Base-by-base conservation (phyloP, 2,888 invertebrate genomes). In the Eurytoma californica region DNA sequence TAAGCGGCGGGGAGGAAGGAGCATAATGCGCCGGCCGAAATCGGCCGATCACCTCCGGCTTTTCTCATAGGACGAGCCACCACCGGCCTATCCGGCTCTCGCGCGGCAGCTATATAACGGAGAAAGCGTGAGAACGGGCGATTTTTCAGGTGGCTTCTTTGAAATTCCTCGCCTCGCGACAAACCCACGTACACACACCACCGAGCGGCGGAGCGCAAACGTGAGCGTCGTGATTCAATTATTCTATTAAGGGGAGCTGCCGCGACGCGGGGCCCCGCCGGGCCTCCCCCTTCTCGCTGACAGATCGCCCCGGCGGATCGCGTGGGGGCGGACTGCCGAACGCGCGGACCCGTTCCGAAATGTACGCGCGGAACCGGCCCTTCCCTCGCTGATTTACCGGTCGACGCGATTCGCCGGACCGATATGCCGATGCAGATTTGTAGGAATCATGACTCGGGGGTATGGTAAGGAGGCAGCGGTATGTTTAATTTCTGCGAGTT, bases 161-260 rank as follows among this genome's bases (percentile, higher is more conserved):
- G 79, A 73, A 77, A 79, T 75, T 78, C 75, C 80, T 75, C 78
- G 53, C 60, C 60, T 57, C 68, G 76, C 68, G 47, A 66, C 75
- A 66, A 39, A 39, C 39, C 5, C 39, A 39, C 39, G 39, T 39
- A 39, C 39, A 39, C 39, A 53, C 63, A 18, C 51, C 57, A 57
- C 3, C 20, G 63, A 9, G 60, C 68, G 20, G 16, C n/a, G 61
- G 30, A 13, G 9, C 49, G 60, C 67, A 67, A 66, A 49, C 78
- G 78, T 76, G 81, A 79, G 74, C 70, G 70, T 81, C 81, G 79
- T 81, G 81, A 81, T 79, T 81, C 81, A 75, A 82, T 82, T 82
- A 80, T 82, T 77, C 77, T 67, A 80, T 72, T 72, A 75, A 39
- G 55, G 69, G 47, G 53, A 53, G 53, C 53, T 5, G n/a, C 53